Base-by-base conservation (phyloP, 2,888 invertebrate genomes). In the Glaucopsyche alexis region DNA sequence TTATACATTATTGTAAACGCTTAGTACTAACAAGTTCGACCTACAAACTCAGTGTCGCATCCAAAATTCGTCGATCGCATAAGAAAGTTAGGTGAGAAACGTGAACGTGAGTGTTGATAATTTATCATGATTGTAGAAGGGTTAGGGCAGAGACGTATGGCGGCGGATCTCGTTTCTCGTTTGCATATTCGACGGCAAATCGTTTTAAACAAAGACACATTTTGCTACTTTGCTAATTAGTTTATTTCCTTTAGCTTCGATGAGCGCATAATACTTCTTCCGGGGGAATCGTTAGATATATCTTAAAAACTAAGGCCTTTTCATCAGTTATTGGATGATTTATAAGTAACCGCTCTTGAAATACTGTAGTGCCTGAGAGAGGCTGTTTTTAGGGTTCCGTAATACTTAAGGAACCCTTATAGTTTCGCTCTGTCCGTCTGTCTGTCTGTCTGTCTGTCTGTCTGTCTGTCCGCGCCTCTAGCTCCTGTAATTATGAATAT, bases 91-190 rank as follows among this genome's bases (percentile, higher is more conserved):
- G 81, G 83, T 85, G 83, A 83, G 83, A 79, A 79, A 79, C 79
- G 84, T 78, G 83, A 84, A 85, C 89, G 89, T 88, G 89, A 90
- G 90, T 88, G 90, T 86, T 85, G 90, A 91, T 93, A 91, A 92
- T 92, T 93, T 88, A 91, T 92, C 91, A 91, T 91, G 90, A 92
- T 91, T 91, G 87, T 83, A 84, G 84, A 84, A 89, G 88, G 90
- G 91, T 90, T 92, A 90, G 88, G 87, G 89, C 86, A 84, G 40
- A 38, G 64, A 55, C 49, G 60, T 71, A 50, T 47, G 67, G 49
- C 82, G 42, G 80, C 82, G 79, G 81, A 82, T 76, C 73, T 79
- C 82, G 78, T 88, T 87, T 75, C 73, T 79, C 82, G 78, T 88
- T 87, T 87, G 86, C 87, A 86, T 87, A 87, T 87, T 88, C 84